Conservation (phyloP, 2,113 vertebrate species). For the Mus spicilegus region DNA sequence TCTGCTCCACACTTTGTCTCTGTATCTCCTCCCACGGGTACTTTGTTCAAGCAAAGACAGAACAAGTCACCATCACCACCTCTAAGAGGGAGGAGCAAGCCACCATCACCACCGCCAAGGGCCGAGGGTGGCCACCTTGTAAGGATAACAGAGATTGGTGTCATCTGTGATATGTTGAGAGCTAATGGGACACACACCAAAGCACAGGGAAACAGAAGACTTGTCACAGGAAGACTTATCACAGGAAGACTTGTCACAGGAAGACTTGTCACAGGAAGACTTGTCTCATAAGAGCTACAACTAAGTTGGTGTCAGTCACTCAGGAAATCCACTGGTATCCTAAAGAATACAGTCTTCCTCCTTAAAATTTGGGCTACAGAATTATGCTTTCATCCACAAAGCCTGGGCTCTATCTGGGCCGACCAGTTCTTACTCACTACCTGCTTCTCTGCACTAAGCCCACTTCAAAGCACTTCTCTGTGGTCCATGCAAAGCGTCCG, state of each 20-base stretch:
- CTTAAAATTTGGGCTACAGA: conserved; percentile 9
- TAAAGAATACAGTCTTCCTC: conserved; percentile 7
- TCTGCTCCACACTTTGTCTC: too few species aligned
- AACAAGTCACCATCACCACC: not conserved
- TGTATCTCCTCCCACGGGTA: too few species aligned
- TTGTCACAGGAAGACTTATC: not conserved
- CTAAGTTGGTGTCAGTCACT: not conserved
- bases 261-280: not conserved
- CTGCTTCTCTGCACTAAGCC: not conserved
- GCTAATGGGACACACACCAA: not conserved
- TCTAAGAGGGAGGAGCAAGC: not conserved
- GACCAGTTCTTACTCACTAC: not conserved
- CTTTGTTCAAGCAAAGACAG: not conserved
- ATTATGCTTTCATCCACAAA: not conserved
- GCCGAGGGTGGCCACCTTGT: not conserved
- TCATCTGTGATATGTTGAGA: not conserved
- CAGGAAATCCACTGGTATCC: not conserved
- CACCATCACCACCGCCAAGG: not conserved
- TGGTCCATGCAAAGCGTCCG: conserved; percentile 17
- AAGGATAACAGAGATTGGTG: not conserved
- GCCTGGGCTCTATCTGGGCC: not conserved
- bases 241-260: not conserved
- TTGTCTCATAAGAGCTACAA: not conserved
- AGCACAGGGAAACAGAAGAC: not conserved
- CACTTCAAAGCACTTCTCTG: conserved; percentile 18